Conservation (phyloP, 2,888 invertebrate genomes). For the Brachylomia viminalis region DNA sequence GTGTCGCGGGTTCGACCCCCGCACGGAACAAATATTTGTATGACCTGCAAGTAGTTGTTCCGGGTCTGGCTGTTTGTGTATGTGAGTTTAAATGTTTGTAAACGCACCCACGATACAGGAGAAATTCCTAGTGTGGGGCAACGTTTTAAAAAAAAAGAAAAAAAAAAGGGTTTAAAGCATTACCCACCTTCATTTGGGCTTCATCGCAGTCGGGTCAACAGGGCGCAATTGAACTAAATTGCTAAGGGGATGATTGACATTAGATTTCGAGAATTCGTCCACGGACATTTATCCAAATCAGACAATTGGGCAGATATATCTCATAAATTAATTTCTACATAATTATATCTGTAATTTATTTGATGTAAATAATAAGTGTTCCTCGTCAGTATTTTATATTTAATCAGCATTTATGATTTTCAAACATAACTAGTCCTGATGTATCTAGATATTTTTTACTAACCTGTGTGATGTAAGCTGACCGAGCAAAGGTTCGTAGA, state of each 20-base stretch:
- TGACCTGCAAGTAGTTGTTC: too few species aligned
- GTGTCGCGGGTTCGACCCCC: too few species aligned
- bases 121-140: too few species aligned
- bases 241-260: background rate
- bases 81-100: too few species aligned
- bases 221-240: background rate
- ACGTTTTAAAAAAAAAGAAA: too few species aligned
- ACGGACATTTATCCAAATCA: background rate
- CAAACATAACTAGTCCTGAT: background rate
- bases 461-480: slow-evolving; percentile 82
- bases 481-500: slow-evolving; percentile 80
- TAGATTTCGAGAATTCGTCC: too few species aligned
- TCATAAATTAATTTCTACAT: background rate
- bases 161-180: too few species aligned
- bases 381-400: too few species aligned
- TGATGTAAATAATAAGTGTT: background rate
- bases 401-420: too few species aligned
- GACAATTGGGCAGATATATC: background rate
- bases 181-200: background rate
- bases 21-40: too few species aligned
- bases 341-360: background rate
- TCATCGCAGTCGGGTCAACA: background rate
- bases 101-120: too few species aligned
- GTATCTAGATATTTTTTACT: slow-evolving; percentile 57
- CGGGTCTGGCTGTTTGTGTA: too few species aligned